Evolutionary conservation across 2,888 invertebrate genomes (phyloP).

Genomic region (Villa cingulata): DNA sequence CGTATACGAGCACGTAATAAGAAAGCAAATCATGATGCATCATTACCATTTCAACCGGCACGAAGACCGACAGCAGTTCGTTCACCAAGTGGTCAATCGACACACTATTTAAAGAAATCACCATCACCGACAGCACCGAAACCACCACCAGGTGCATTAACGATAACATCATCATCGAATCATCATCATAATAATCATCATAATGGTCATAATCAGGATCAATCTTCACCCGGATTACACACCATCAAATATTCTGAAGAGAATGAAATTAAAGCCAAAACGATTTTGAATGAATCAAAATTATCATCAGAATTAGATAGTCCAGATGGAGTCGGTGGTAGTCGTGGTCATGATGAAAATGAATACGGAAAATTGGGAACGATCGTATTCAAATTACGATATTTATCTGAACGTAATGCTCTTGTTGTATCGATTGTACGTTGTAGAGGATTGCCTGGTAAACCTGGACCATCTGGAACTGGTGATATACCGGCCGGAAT

Average conservation of each 20-base stretch:
- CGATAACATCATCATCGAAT: neutral
- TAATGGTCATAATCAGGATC: slow-evolving; percentile 11
- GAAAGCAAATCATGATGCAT: slow-evolving; percentile 32
- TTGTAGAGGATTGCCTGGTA: slow-evolving; percentile 70
- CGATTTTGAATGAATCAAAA: slow-evolving; percentile 13
- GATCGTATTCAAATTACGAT: slow-evolving; percentile 79
- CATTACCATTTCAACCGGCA: slow-evolving; percentile 35
- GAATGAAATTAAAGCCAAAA: slow-evolving; percentile 27
- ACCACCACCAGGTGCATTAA: slow-evolving; percentile 28
- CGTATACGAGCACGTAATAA: slow-evolving; percentile 31
- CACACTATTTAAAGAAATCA: slow-evolving; percentile 82
- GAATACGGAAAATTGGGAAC: slow-evolving; percentile 66
- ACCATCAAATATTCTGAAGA: slow-evolving; percentile 32
- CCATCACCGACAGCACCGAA: slow-evolving; percentile 66
- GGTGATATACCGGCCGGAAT: slow-evolving; percentile 39
- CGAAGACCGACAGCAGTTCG: slow-evolving; percentile 50
- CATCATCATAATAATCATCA: neutral
- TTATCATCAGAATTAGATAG: slow-evolving; percentile 22
- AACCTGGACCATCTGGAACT: slow-evolving; percentile 36
- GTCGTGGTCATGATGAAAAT: slow-evolving; percentile 32
- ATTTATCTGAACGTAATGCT: slow-evolving; percentile 79
- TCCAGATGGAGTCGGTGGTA: slow-evolving; percentile 11
- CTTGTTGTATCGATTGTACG: slow-evolving; percentile 84
- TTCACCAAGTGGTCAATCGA: slow-evolving; percentile 65
- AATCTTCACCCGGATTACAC: slow-evolving; percentile 19